Percentiles rank a stretch among this genome's conserved stretches.
Conservation (phyloP, 2,113 vertebrate species). For the Heptranchias perlo region DNA sequence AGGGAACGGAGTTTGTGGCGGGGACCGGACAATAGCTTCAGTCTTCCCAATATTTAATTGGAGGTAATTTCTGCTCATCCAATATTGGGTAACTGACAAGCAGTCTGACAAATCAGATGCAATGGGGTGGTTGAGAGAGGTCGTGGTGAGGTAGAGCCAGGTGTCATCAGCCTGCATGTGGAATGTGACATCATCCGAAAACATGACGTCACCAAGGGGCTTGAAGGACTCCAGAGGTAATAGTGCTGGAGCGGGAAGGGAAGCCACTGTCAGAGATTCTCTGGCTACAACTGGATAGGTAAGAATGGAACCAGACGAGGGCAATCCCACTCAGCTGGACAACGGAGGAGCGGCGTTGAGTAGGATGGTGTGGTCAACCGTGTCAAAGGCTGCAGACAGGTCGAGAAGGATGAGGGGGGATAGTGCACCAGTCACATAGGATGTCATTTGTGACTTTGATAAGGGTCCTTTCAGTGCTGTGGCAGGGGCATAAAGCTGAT, state of each 20-base stretch:
- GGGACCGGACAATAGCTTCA: no score
- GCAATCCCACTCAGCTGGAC: no score
- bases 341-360: no score
- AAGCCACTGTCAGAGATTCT: no score
- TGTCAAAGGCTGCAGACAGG: no score
- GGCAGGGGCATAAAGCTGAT: not conserved
- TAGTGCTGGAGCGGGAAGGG: not conserved
- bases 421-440: not conserved
- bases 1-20: no score
- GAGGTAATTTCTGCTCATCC: no score
- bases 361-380: no score
- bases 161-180: not conserved
- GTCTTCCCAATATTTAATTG: no score
- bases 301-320: no score
- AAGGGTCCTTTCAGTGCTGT: not conserved
- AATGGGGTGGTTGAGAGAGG: not conserved
- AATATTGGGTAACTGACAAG: not conserved
- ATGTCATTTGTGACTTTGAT: not conserved
- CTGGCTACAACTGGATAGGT: no score
- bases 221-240: not conserved
- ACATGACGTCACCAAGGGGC: not conserved
- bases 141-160: not conserved
- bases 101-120: not conserved
- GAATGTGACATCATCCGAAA: no score
- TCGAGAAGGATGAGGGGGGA: not conserved